phyloP scores from a whole-genome alignment of 2,113 vertebrate species.

The Chaetodon trifascialis region DNA sequence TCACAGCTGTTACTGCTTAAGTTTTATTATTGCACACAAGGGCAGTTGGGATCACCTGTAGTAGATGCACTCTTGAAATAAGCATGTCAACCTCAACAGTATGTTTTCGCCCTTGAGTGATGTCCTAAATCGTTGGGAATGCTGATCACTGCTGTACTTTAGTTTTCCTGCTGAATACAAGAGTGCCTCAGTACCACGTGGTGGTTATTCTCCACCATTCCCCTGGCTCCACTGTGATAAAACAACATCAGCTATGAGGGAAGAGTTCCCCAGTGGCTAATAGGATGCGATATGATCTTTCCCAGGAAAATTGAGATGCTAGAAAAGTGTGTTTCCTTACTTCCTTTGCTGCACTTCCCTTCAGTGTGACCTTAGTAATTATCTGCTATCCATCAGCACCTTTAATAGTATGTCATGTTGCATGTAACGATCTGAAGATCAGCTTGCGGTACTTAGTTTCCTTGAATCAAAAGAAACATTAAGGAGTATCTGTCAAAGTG shows the following conservation, averaged over 20 bases:
- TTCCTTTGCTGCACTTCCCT: slow-evolving; percentile 26
- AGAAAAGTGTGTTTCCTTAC: slow-evolving; percentile 16
- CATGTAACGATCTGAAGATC: slow-evolving; percentile 47
- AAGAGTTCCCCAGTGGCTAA: slow-evolving; percentile 45
- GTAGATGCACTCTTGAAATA: background rate
- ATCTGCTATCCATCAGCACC: slow-evolving; percentile 44
- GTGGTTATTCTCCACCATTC: slow-evolving; percentile 39
- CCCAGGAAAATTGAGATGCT: slow-evolving; percentile 34
- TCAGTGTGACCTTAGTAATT: slow-evolving; percentile 33
- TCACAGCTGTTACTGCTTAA: background rate
- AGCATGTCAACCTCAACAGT: background rate
- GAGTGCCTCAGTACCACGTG: slow-evolving; percentile 14
- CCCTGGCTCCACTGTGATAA: slow-evolving; percentile 55
- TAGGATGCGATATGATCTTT: slow-evolving; percentile 57
- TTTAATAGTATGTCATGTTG: slow-evolving; percentile 60
- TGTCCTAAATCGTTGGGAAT: background rate
- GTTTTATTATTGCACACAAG: background rate
- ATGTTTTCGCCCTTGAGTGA: slow-evolving; percentile 15
- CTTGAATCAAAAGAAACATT: slow-evolving; percentile 6
- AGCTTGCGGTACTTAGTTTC: slow-evolving; percentile 17
- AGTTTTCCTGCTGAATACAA: slow-evolving; percentile 37
- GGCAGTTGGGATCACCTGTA: background rate
- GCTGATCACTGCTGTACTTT: slow-evolving; percentile 36
- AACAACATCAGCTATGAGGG: slow-evolving; percentile 44
- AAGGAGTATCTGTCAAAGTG: slow-evolving; percentile 32